Conservation (phyloP, 2,797 vertebrate species). For the Myiothlypis coronata region DNA sequence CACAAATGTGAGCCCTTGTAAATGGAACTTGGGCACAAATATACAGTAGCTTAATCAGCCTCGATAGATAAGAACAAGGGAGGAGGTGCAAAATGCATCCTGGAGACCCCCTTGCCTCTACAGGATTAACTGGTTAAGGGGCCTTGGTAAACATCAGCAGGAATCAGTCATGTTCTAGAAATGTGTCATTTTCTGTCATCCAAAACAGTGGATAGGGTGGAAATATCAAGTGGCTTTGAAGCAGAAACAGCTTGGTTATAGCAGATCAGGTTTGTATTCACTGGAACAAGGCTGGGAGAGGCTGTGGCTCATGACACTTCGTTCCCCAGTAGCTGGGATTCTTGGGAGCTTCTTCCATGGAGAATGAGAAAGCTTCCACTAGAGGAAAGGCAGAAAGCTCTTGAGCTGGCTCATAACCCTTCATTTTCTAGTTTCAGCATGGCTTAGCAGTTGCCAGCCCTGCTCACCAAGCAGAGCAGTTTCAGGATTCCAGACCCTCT, state of each 20-base stretch:
- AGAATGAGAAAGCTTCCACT: not conserved
- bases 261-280: not conserved
- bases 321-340: not conserved
- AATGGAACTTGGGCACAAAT: not conserved
- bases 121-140: not conserved
- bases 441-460: not conserved
- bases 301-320: not conserved
- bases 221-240: not conserved
- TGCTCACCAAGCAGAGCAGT: not conserved
- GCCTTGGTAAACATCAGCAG: not conserved
- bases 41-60: not conserved
- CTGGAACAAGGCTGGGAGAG: not conserved
- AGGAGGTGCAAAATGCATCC: not conserved
- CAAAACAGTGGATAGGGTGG: not conserved
- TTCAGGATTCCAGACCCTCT: not conserved
- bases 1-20: not conserved
- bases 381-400: not conserved
- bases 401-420: not conserved
- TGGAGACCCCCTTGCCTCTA: not conserved
- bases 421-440: not conserved
- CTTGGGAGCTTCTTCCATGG: not conserved
- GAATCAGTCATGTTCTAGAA: not conserved
- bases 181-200: not conserved
- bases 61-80: not conserved
- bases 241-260: not conserved